A percentile compares a stretch with the other conserved stretches of the same genome.
Evolutionary conservation across 92 coral and sea anemone genomes (phyloP).

Genomic region (Epizoanthus fatuus): DNA sequence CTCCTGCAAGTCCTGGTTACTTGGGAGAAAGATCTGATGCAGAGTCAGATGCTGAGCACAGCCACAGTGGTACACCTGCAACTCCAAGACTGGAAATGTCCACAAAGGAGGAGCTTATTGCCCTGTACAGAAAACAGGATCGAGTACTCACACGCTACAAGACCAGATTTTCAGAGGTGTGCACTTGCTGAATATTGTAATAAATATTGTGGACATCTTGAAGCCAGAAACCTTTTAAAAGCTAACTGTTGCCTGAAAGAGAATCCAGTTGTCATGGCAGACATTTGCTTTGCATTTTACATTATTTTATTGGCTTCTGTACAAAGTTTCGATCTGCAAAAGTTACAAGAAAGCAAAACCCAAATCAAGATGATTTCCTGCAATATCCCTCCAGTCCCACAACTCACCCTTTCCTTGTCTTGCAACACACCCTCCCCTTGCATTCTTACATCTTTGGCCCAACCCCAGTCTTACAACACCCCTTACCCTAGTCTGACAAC

Average conservation of each 20-base stretch:
- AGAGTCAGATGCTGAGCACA: conserved; percentile 91
- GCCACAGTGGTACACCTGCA: conserved; percentile 54
- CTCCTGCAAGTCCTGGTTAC: conserved; percentile 81
- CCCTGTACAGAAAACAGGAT: conserved; percentile 89
- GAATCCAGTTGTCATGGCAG: too few relatives aligned
- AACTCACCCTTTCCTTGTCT: too few relatives aligned
- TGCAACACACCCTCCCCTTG: too few relatives aligned
- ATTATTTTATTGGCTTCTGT: too few relatives aligned
- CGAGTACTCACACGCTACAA: conserved; percentile 90
- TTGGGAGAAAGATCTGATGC: conserved; percentile 84
- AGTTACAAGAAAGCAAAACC: too few relatives aligned
- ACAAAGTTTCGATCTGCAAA: too few relatives aligned
- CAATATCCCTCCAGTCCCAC: too few relatives aligned
- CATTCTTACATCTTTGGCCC: too few relatives aligned
- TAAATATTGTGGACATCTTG: not conserved
- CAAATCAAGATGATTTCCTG: too few relatives aligned
- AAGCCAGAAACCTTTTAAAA: not conserved
- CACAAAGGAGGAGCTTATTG: conserved; percentile 86
- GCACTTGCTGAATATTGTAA: not conserved
- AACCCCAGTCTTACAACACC: too few relatives aligned
- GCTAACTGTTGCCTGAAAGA: not conserved
- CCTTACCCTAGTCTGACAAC: too few relatives aligned
- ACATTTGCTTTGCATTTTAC: too few relatives aligned
- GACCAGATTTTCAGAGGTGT: conserved; percentile 94
- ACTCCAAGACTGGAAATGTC: conserved; percentile 79